A percentile compares a stretch with the other conserved stretches of the same genome.
phyloP scores from a whole-genome alignment of 2,113 vertebrate genomes.

The Tachysurus fulvidraco region DNA sequence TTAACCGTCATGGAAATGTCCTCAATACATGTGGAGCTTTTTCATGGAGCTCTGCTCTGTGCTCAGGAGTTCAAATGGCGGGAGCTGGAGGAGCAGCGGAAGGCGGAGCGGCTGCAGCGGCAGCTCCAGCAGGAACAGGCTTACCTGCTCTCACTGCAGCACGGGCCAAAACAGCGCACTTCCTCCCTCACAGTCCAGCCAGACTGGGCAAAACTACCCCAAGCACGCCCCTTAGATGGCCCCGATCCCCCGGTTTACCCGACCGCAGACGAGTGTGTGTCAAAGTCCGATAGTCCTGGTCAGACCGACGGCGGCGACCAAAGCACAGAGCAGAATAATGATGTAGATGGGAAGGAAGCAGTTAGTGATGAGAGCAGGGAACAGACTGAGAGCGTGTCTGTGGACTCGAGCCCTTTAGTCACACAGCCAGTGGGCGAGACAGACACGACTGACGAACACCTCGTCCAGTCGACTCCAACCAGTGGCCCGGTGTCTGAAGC shows the following conservation, averaged over 20 bases:
- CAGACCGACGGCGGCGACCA: neutral
- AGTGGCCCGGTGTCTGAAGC: constrained; percentile 47
- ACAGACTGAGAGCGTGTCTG: neutral
- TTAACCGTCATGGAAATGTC: neutral
- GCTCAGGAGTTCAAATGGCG: constrained; percentile 93
- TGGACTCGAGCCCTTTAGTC: constrained; percentile 15
- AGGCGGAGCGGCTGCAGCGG: constrained; percentile 91
- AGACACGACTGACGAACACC: constrained; percentile 14
- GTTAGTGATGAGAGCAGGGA: constrained; percentile 24
- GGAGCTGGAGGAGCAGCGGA: constrained; percentile 94
- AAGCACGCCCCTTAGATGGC: constrained; percentile 31
- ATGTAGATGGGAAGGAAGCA: constrained; percentile 3
- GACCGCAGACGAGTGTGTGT: constrained; percentile 1
- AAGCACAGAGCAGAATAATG: neutral
- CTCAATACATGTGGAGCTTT: constrained; percentile 16
- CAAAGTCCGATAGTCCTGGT: neutral
- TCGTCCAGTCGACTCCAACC: constrained; percentile 21
- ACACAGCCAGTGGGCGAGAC: neutral
- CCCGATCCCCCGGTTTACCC: neutral
- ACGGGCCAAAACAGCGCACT: constrained; percentile 52
- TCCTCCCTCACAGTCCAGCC: constrained; percentile 35
- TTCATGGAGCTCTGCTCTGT: constrained; percentile 29
- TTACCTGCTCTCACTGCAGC: constrained; percentile 91
- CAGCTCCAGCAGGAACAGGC: constrained; percentile 96
- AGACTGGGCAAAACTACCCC: constrained; percentile 43